These are phyloP conservation scores for Somateria mollissima DNA, from an alignment of 2,797 vertebrate genomes.

Conservation along the genomic window DNA sequence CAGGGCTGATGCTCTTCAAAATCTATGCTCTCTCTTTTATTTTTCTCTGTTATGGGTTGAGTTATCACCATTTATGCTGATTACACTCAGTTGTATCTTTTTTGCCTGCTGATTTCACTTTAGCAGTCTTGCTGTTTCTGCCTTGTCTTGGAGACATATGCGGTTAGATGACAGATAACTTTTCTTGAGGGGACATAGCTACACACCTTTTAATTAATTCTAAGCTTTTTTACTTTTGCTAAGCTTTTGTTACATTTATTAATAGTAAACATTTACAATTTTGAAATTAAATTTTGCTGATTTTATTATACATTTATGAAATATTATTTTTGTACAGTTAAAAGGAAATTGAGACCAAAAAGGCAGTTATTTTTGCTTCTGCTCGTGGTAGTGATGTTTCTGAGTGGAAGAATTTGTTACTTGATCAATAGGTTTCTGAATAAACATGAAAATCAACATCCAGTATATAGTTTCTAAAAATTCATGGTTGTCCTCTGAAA, in stretches of 20 bases:
- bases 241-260: constrained; percentile 12
- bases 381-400: neutral
- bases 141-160: constrained; percentile 56
- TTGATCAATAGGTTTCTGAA: neutral
- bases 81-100: constrained; percentile 59
- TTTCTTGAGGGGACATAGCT: constrained; percentile 38
- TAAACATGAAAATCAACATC: neutral
- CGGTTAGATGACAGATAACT: constrained; percentile 41
- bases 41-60: constrained; percentile 58
- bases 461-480: neutral
- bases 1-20: constrained; percentile 42
- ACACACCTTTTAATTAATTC: constrained; percentile 50
- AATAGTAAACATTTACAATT: neutral
- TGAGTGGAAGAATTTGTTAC: neutral
- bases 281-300: neutral
- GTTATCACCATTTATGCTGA: constrained; percentile 51
- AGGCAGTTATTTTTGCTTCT: neutral
- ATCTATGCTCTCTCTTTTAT: constrained; percentile 5
- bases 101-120: constrained; percentile 66
- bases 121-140: constrained; percentile 60
- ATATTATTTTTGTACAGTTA: neutral
- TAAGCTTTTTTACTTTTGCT: neutral
- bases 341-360: neutral
- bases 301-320: neutral
- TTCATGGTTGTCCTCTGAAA: neutral